Percentiles rank a stretch among this genome's conserved stretches.
Conservation (phyloP, 2,113 vertebrate species). For the Columba janthina region DNA sequence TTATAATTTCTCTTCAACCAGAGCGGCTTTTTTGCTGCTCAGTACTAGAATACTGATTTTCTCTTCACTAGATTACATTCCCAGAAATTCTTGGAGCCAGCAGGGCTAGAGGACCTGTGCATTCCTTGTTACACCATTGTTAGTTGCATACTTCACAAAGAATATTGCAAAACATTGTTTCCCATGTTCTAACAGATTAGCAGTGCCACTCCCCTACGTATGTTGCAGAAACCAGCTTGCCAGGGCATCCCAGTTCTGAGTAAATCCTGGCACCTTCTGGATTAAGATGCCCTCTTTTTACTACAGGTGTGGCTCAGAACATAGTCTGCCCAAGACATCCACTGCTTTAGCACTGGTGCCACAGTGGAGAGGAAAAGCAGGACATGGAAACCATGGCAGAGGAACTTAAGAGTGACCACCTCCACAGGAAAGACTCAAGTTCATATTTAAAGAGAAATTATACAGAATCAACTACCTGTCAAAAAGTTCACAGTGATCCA, state of each 20-base stretch:
- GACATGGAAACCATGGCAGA: not conserved
- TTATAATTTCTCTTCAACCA: not conserved
- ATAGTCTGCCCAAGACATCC: not conserved
- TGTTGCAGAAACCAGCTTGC: not conserved
- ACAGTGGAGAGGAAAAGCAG: not conserved
- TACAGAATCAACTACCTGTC: constrained; percentile 84
- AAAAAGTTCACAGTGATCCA: constrained; percentile 99
- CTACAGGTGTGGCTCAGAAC: not conserved
- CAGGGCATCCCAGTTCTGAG: not conserved
- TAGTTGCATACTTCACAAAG: not conserved
- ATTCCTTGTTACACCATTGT: not conserved
- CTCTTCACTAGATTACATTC: not conserved
- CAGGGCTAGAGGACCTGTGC: not conserved
- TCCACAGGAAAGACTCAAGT: not conserved
- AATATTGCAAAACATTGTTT: not conserved
- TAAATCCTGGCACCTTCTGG: not conserved
- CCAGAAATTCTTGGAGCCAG: not conserved
- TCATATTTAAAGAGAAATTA: not conserved
- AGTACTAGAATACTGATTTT: not conserved
- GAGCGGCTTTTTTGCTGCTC: not conserved
- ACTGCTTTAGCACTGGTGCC: not conserved
- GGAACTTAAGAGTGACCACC: not conserved
- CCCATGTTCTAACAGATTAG: not conserved
- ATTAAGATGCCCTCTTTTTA: not conserved
- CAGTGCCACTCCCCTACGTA: not conserved